Percentiles rank a stretch among this genome's conserved stretches.
These are phyloP conservation scores for Coranthus polyacanthus DNA, from an alignment of 2,797 vertebrate genomes.

Conservation along the genomic window DNA sequence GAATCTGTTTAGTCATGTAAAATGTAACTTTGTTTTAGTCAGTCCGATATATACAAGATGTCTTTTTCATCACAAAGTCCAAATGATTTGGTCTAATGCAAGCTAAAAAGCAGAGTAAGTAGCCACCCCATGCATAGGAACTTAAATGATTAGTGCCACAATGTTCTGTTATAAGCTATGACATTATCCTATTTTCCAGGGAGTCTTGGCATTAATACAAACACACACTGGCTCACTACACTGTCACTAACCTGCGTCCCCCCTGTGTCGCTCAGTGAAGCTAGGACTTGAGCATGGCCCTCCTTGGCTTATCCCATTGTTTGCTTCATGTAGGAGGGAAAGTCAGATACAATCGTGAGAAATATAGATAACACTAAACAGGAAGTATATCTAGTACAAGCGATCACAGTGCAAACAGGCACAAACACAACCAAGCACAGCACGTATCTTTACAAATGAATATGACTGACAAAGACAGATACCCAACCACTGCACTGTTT, in stretches of 20 bases:
- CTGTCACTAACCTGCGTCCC: constrained; percentile 78
- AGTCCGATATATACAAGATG: constrained; percentile 18
- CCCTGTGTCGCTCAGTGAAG: constrained; percentile 68
- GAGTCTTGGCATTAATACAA: constrained; percentile 40
- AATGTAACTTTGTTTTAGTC: not conserved
- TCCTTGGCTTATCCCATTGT: constrained; percentile 71
- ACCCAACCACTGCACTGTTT: not conserved
- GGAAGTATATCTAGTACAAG: constrained; percentile 45
- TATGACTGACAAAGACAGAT: constrained; percentile 1
- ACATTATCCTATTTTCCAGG: constrained; percentile 31
- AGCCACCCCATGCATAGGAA: constrained; percentile 37
- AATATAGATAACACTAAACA: constrained; percentile 50
- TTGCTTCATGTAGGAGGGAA: constrained; percentile 74
- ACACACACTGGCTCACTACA: constrained; percentile 70
- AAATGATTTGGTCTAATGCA: constrained; percentile 11
- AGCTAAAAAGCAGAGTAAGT: not conserved
- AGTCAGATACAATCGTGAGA: constrained; percentile 70
- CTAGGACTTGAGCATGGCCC: constrained; percentile 66
- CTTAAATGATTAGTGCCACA: constrained; percentile 48
- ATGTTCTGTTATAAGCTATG: constrained; percentile 11
- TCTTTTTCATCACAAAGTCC: constrained; percentile 9
- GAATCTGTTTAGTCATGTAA: constrained; percentile 46
- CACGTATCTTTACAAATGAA: not conserved
- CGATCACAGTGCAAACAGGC: constrained; percentile 26
- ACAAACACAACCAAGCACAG: constrained; percentile 30